Evolutionary conservation across 2,797 vertebrate genomes (phyloP), one percentile per base, ranked within the genome.

Genomic region (Parauchenoglanis punctatus): DNA sequence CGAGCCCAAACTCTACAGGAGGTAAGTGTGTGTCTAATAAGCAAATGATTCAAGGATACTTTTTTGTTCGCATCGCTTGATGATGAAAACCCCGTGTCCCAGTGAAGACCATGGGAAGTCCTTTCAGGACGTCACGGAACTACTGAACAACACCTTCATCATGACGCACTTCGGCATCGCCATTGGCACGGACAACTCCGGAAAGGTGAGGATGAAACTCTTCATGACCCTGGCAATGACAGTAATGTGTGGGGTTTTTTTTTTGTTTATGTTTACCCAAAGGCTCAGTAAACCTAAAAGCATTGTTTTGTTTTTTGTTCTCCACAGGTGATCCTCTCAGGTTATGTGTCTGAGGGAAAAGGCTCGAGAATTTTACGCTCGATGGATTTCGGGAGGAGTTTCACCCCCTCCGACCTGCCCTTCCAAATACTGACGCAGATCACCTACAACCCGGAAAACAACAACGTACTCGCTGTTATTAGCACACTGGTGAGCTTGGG

Each of bases 51-150:
- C 35, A 7, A 35, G 12, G 5, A 17, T 81, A 49, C 49, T 72
- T 59, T 72, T 59, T 59, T 8, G 0, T 44, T 75, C 11, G 15
- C 3, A 18, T 46, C 13, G n/a, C 23, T 75, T 4, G 80, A 28
- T 52, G 67, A 67, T 35, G 35, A 78, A 18, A 73, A 28, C 85
- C 20, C 80, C 59, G 63, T 86, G 46, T 61, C 73, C 68, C 90
- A 99, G 98, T 54, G 97, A 98, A 93, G 95, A 99, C 92, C 99
- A 99, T 5, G 98, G 98, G 68, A 99, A 99, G 92, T 95, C 95
- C 0, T 99, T 98, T 89, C 90, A 94, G 88, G 98, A 99, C 75
- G 96, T 99, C 91, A 98, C 97, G 4, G 73, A 82, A 58, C 96
- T 98, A 77, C 98, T 99, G 92, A 98, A 98, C 93, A 97, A 96